Percentiles rank a stretch among this genome's conserved stretches.
Conservation (phyloP, 2,113 vertebrate species). For the Sinocyclocheilus anophthalmus region DNA sequence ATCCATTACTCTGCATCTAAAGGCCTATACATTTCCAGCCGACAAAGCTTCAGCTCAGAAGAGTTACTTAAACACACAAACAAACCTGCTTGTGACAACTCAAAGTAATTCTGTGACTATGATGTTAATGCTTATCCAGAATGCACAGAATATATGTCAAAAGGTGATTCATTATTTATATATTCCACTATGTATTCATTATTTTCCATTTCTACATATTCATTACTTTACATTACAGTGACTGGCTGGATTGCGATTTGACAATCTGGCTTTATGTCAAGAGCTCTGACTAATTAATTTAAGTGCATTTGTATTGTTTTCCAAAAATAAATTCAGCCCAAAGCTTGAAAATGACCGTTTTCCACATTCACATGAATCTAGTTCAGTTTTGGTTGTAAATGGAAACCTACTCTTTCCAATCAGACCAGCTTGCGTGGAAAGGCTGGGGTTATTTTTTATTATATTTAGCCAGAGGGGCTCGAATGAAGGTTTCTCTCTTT, state of each 20-base stretch:
- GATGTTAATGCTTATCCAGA: conserved; percentile 7
- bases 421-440: conserved; percentile 3
- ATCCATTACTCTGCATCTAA: conserved; percentile 11
- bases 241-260: neutral
- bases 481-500: conserved; percentile 30
- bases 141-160: conserved; percentile 8
- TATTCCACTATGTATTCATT: conserved; percentile 13
- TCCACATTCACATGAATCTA: neutral
- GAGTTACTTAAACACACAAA: neutral
- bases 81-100: neutral
- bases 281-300: conserved; percentile 30
- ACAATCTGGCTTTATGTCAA: conserved; percentile 25
- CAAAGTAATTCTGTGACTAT: neutral
- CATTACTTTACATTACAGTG: conserved; percentile 17
- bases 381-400: neutral
- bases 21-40: neutral
- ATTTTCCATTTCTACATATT: conserved; percentile 15
- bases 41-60: conserved; percentile 15
- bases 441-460: conserved; percentile 17
- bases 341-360: conserved; percentile 5
- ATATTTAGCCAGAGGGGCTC: conserved; percentile 31
- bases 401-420: conserved; percentile 24
- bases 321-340: neutral
- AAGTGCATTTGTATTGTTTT: neutral
- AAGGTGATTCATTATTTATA: conserved; percentile 21